phyloP scores from a whole-genome alignment of 2,888 invertebrate species.

The Lacanobia wlatinum region DNA sequence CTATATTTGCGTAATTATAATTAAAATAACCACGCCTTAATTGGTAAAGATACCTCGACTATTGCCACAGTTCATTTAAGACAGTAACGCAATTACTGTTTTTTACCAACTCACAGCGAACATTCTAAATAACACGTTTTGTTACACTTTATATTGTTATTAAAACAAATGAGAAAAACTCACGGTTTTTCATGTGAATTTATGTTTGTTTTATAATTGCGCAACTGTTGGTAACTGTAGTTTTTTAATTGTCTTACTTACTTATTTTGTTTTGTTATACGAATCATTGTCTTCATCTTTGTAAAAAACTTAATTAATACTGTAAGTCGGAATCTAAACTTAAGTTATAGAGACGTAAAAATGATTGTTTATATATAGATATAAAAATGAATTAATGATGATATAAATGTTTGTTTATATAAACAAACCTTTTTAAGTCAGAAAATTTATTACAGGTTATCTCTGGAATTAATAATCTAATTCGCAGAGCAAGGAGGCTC shows the following conservation, averaged over 20 bases:
- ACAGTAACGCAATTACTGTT: conserved; percentile 16
- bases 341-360: not conserved
- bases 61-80: conserved; percentile 32
- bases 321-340: not conserved
- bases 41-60: not conserved
- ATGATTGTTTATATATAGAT: not conserved
- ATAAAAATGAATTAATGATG: too few relatives aligned
- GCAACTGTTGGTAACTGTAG: conserved; percentile 11
- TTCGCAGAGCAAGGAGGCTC: too few relatives aligned
- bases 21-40: not conserved
- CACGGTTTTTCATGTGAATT: conserved; percentile 19
- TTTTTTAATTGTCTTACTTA: conserved; percentile 22
- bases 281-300: conserved; percentile 1
- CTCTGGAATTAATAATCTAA: too few relatives aligned
- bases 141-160: conserved; percentile 22
- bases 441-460: too few relatives aligned
- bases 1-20: too few relatives aligned
- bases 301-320: conserved; percentile 1
- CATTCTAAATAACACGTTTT: conserved; percentile 16
- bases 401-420: too few relatives aligned
- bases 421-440: too few relatives aligned
- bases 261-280: conserved; percentile 11
- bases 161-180: conserved; percentile 29
- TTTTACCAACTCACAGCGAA: conserved; percentile 25
- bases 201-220: conserved; percentile 22